Percentiles rank a stretch among this genome's conserved stretches.
Evolutionary conservation across 2,888 invertebrate species (phyloP).

Genomic region (Incurvaria masculella): DNA sequence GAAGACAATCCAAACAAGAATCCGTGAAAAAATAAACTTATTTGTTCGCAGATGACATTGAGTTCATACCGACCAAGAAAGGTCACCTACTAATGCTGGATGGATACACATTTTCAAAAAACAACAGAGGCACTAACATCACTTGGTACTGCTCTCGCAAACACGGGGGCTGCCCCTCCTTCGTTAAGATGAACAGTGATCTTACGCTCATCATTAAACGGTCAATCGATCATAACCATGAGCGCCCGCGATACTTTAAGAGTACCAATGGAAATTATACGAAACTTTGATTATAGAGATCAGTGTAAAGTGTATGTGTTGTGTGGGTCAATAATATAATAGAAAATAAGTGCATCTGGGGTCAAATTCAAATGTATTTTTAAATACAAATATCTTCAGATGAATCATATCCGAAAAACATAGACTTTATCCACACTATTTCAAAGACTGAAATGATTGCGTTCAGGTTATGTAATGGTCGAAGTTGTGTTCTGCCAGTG

Average conservation of each 20-base stretch:
- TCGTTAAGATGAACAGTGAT: conserved; percentile 18
- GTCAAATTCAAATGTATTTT: too few relatives aligned
- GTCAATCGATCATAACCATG: conserved; percentile 10
- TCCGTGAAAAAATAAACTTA: too few relatives aligned
- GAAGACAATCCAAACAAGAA: too few relatives aligned
- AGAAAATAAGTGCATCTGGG: too few relatives aligned
- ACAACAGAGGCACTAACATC: conserved; percentile 19
- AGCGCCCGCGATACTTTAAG: conserved; percentile 5
- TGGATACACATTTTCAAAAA: conserved; percentile 23
- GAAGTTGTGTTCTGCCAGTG: too few relatives aligned
- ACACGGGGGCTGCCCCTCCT: conserved; percentile 17
- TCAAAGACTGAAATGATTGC: too few relatives aligned
- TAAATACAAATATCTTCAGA: too few relatives aligned
- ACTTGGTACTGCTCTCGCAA: conserved; percentile 23
- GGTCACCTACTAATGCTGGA: conserved; percentile 20
- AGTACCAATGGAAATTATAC: conserved; percentile 8
- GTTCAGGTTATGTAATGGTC: too few relatives aligned
- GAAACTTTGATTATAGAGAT: not conserved
- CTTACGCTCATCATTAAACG: conserved; percentile 4
- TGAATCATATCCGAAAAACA: too few relatives aligned
- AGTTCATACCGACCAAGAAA: conserved; percentile 20
- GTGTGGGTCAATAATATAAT: conserved; percentile 20
- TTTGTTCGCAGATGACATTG: too few relatives aligned
- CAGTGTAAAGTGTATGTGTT: not conserved
- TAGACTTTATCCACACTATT: too few relatives aligned